Evolutionary conservation across 1,140 invertebrate genomes (phyloP).

Genomic region (Prorops nasuta): DNA sequence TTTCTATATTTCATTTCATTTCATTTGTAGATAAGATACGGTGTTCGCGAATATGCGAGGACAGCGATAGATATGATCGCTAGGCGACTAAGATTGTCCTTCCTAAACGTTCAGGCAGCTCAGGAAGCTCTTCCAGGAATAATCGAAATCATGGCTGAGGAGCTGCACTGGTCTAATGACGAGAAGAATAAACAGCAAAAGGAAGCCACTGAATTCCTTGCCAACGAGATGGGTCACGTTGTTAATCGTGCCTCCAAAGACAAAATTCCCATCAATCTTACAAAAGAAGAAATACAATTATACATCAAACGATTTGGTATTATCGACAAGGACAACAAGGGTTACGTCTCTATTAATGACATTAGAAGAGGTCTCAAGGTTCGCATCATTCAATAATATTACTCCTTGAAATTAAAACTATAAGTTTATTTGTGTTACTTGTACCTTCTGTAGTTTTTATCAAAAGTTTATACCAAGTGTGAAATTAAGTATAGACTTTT

Average conservation of each 20-base stretch:
- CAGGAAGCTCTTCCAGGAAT: slow-evolving; percentile 91
- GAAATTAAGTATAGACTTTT: no score
- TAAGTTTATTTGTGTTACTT: no score
- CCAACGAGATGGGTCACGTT: slow-evolving; percentile 94
- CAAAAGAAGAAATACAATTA: slow-evolving; percentile 88
- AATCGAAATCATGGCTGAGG: slow-evolving; percentile 94
- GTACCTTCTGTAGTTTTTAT: no score
- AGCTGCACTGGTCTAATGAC: slow-evolving; percentile 87
- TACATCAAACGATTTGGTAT: slow-evolving; percentile 95
- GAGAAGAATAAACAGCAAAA: slow-evolving; percentile 81
- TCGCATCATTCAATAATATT: slow-evolving; percentile 7
- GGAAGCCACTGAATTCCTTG: slow-evolving; percentile 78
- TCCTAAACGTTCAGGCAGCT: slow-evolving; percentile 95
- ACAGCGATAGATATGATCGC: slow-evolving; percentile 97
- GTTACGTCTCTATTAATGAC: slow-evolving; percentile 97
- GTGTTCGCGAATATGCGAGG: slow-evolving; percentile 92
- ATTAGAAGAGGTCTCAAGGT: slow-evolving; percentile 93
- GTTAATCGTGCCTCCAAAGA: slow-evolving; percentile 86
- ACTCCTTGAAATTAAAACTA: no score
- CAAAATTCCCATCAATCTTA: slow-evolving; percentile 90
- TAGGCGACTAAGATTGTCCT: slow-evolving; percentile 86
- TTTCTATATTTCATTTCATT: slow-evolving; percentile 6
- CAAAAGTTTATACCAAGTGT: no score
- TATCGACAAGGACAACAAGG: slow-evolving; percentile 94
- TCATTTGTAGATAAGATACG: slow-evolving; percentile 73